phyloP scores from a whole-genome alignment of 2,888 invertebrate species.

The Imbricaverruca yamaguchii region DNA sequence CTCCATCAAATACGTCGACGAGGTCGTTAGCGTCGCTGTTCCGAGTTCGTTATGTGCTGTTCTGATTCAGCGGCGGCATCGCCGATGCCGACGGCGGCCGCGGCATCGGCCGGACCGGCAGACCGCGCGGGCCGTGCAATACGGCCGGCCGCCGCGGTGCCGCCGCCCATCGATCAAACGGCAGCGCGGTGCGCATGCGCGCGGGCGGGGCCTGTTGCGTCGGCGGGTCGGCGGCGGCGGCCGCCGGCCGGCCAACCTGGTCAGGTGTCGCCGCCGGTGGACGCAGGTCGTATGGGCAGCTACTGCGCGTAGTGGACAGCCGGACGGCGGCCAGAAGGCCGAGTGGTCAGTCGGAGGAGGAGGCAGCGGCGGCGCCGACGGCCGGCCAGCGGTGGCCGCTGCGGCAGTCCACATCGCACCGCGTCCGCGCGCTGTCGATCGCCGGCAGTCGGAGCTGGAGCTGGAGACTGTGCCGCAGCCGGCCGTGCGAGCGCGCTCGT shows the following conservation, averaged over 20 bases:
- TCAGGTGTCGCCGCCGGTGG: not conserved
- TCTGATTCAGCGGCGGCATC: too few relatives aligned
- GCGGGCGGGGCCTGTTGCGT: conserved; percentile 21
- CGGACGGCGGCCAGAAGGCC: not conserved
- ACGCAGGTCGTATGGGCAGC: not conserved
- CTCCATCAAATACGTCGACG: too few relatives aligned
- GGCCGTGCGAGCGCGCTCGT: too few relatives aligned
- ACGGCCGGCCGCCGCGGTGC: too few relatives aligned
- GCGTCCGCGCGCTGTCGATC: too few relatives aligned
- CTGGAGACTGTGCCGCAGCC: too few relatives aligned
- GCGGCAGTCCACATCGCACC: not conserved
- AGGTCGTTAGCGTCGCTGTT: too few relatives aligned
- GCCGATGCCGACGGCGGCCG: too few relatives aligned
- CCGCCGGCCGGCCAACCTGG: not conserved
- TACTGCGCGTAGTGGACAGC: not conserved
- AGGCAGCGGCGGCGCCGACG: not conserved
- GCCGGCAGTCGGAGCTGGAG: too few relatives aligned
- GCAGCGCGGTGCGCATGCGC: not conserved
- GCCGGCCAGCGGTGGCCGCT: not conserved
- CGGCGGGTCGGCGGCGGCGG: not conserved
- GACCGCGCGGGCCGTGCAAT: too few relatives aligned
- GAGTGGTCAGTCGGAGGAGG: not conserved
- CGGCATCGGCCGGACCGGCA: too few relatives aligned
- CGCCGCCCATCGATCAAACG: conserved; percentile 14
- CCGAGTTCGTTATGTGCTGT: too few relatives aligned